phyloP scores from a whole-genome alignment of 2,113 vertebrate genomes.

The Fregata magnificens region DNA sequence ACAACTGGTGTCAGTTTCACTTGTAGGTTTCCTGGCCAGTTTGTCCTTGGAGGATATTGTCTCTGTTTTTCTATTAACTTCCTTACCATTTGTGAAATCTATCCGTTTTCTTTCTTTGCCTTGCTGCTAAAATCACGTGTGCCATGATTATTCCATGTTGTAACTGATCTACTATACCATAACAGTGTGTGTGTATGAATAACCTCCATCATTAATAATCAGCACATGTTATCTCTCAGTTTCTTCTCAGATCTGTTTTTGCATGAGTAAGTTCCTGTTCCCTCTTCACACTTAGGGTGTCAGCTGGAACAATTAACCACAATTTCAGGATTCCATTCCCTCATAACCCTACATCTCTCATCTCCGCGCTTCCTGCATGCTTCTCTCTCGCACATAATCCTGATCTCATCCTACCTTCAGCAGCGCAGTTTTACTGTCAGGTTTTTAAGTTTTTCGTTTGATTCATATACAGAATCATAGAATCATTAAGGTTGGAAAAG shows the following conservation, averaged over 20 bases:
- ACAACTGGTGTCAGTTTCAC: background rate
- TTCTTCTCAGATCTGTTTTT: background rate
- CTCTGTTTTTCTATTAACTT: background rate
- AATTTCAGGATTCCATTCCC: background rate
- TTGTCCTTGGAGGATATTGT: background rate
- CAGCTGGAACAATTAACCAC: background rate
- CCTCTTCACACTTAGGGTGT: background rate
- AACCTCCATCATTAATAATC: background rate
- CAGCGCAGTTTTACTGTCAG: background rate
- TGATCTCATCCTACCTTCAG: background rate
- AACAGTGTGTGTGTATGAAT: background rate
- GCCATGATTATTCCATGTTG: background rate
- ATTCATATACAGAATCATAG: background rate
- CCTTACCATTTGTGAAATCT: background rate
- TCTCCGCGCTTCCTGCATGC: background rate
- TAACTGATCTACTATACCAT: background rate
- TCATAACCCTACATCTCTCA: background rate
- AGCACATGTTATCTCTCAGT: background rate
- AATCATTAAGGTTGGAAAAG: no score
- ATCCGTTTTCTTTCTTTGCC: background rate
- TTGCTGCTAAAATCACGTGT: background rate
- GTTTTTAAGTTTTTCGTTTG: background rate
- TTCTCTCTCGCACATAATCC: background rate
- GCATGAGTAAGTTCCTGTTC: background rate
- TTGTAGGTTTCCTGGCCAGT: background rate